Evolutionary conservation across 2,113 vertebrate species (phyloP).

Genomic region (Monopterus albus): DNA sequence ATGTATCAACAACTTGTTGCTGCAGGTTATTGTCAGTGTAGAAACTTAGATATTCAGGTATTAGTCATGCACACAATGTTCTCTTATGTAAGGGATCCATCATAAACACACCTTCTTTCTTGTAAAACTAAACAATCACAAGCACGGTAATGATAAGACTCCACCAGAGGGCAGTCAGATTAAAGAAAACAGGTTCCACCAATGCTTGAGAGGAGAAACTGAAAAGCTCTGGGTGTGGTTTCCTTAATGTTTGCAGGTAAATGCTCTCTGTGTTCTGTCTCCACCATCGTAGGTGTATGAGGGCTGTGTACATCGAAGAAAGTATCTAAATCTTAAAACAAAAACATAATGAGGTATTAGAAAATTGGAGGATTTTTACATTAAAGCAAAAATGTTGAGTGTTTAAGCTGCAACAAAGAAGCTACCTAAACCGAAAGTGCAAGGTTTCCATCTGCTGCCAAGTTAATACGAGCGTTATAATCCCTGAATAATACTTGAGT

Average conservation of each 20-base stretch:
- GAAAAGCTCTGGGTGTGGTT: slow-evolving; percentile 65
- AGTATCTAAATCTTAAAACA: background rate
- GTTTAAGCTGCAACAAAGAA: background rate
- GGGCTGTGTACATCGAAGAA: background rate
- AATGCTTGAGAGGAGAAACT: background rate
- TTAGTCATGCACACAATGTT: background rate
- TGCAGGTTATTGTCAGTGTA: background rate
- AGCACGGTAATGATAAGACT: background rate
- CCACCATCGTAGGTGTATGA: background rate
- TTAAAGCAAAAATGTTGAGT: too few species aligned
- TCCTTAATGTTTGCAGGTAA: slow-evolving; percentile 58
- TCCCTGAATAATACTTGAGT: background rate
- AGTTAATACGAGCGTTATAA: background rate
- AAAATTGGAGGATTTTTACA: background rate
- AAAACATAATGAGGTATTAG: background rate
- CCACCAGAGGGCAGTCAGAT: slow-evolving; percentile 66
- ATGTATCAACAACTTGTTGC: background rate
- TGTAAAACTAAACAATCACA: slow-evolving; percentile 25
- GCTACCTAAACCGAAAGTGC: too few species aligned
- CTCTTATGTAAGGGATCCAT: background rate
- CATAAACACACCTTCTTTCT: background rate
- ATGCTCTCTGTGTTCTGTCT: slow-evolving; percentile 44
- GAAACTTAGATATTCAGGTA: background rate
- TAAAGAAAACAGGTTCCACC: background rate
- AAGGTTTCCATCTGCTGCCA: too few species aligned